Conservation (phyloP, 1,140 invertebrate species). For the Zeugodacus cucurbitae region DNA sequence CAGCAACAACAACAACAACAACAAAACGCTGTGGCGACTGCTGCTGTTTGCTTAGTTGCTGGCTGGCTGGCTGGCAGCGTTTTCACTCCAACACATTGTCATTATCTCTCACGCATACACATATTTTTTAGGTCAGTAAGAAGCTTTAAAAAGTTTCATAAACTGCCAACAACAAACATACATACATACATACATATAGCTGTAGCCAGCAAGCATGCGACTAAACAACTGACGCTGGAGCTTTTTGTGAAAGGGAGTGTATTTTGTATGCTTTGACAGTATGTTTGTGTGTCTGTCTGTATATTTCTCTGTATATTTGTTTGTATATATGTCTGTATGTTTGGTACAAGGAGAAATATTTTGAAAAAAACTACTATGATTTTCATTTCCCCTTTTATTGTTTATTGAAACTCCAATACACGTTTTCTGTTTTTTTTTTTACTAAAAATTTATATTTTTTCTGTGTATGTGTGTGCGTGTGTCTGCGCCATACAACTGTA, state of each 20-base stretch:
- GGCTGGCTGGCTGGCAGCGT: neutral
- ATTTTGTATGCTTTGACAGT: neutral
- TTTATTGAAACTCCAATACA: slow-evolving; percentile 24
- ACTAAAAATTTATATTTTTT: neutral
- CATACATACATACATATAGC: no score
- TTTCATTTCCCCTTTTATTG: slow-evolving; percentile 34
- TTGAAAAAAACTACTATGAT: slow-evolving; percentile 13
- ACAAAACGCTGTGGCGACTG: no score
- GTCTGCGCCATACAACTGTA: neutral
- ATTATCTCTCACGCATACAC: slow-evolving; percentile 33
- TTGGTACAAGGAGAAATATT: slow-evolving; percentile 33
- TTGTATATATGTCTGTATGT: neutral
- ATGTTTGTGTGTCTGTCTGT: neutral
- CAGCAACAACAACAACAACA: neutral
- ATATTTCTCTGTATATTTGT: neutral
- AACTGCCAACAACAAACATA: neutral
- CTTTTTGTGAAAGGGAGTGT: slow-evolving; percentile 39
- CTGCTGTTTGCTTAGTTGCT: neutral
- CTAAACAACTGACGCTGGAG: neutral
- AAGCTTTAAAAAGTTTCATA: slow-evolving; percentile 36
- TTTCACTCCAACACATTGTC: slow-evolving; percentile 26
- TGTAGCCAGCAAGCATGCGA: neutral
- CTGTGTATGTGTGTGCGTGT: neutral
- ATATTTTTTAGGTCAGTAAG: slow-evolving; percentile 36
- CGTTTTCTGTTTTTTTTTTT: neutral